These are phyloP conservation scores for Odontomyia ornata DNA, from an alignment of 2,888 invertebrate genomes.

Conservation along the genomic window DNA sequence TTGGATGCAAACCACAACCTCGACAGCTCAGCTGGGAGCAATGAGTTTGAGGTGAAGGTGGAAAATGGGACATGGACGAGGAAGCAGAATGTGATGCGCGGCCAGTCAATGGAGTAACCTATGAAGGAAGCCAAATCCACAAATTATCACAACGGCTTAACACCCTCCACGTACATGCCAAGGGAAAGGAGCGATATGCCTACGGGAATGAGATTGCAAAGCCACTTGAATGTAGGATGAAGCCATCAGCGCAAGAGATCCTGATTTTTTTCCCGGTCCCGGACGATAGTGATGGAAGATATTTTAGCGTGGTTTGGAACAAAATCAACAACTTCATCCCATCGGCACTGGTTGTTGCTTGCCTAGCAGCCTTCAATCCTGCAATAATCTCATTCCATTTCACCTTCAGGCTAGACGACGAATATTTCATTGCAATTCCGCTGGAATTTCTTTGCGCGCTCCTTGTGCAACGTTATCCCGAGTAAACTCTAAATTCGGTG, in stretches of 20 bases:
- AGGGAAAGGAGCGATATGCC: neutral
- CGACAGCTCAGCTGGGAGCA: neutral
- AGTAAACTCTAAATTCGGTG: neutral
- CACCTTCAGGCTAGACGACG: neutral
- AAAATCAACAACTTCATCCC: neutral
- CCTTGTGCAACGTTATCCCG: neutral
- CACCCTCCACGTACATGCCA: neutral
- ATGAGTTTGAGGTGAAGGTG: no score
- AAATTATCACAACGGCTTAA: neutral
- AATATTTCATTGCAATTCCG: neutral
- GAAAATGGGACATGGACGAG: neutral
- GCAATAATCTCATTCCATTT: slow-evolving; percentile 18
- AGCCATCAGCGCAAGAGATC: neutral
- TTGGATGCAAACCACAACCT: neutral
- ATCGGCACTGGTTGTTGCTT: neutral
- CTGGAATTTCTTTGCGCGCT: neutral
- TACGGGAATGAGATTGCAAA: neutral
- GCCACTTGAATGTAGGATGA: neutral
- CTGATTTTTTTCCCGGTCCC: neutral
- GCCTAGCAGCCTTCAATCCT: neutral
- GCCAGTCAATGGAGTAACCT: neutral
- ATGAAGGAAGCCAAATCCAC: neutral
- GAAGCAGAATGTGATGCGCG: neutral
- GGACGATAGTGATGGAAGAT: neutral
- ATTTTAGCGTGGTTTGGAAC: neutral